Conservation (phyloP, 2,113 vertebrate genomes). For the Amazona vittata region DNA sequence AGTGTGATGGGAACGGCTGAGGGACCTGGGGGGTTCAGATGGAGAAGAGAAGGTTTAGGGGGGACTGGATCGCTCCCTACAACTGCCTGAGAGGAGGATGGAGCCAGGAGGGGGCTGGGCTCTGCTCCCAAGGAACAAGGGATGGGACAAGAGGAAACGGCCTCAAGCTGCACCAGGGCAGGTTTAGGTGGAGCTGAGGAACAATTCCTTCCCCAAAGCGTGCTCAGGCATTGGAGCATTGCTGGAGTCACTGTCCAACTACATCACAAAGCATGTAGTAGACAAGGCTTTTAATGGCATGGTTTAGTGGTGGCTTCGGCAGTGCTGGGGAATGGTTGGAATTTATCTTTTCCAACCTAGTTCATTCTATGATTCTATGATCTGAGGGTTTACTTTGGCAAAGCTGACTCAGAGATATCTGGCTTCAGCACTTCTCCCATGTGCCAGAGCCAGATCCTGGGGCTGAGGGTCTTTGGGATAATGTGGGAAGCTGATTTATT, state of each 20-base stretch:
- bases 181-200: not conserved
- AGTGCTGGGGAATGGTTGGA: not conserved
- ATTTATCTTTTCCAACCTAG: not conserved
- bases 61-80: too few relatives aligned
- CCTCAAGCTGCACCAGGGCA: too few relatives aligned
- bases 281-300: not conserved
- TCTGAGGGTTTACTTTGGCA: not conserved
- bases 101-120: too few relatives aligned
- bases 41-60: too few relatives aligned
- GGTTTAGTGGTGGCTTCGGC: not conserved
- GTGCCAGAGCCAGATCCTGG: not conserved
- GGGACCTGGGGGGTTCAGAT: too few relatives aligned
- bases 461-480: not conserved
- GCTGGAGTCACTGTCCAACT: not conserved
- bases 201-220: not conserved
- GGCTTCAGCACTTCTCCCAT: not conserved
- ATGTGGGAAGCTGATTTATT: not conserved
- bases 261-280: not conserved
- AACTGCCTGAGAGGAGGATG: too few relatives aligned
- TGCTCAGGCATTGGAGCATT: not conserved
- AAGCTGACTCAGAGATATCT: not conserved
- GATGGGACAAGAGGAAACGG: too few relatives aligned
- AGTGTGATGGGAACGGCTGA: not conserved
- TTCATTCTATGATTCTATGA: not conserved
- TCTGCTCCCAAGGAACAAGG: too few relatives aligned